Evolutionary conservation across 1,140 invertebrate genomes (phyloP), one percentile per base, ranked within the genome.

Genomic region (Schlechtendalia chinensis): DNA sequence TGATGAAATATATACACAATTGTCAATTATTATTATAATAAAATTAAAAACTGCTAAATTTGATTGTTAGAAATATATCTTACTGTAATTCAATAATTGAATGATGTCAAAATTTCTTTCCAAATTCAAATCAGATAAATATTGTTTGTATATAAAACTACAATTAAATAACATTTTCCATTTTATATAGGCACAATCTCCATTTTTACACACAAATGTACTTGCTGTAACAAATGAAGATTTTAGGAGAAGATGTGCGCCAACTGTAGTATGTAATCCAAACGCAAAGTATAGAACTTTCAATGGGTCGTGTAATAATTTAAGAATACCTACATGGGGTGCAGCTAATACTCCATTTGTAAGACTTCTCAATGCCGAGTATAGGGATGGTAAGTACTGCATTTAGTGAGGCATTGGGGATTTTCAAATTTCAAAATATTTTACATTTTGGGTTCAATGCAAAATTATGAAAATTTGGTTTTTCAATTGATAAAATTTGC

Each of bases 231-330:
- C 39, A 45, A 77, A 61, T 47, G 22, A 61, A 45, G 74, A 77
- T 47, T 77, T 29, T 27, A 47, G 61, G 5, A 77, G 8, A 61
- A 77, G 54, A 17, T 82, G 82, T 63, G 61, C 59, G 8, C 53
- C 80, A 56, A 5, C 24, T 14, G 54, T 81, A 45, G 24, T 54
- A 24, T 81, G 81, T 32, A 29, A 77, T 77, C 16, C 67, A 22
- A 81, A 81, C n/a, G 12, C 61, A n/a, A 93, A 92, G 84, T 94
- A 91, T 85, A 88, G 97, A 75, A 92, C 92, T 50, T 90, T 91
- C 14, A 93, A 91, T 50, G 97, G 96, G 0, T 92, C 93, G 84
- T 98, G 97, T 85, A 98, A 98, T 86, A 98, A 98, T 86, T 91
- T 97, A 0, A 88, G 93, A 61, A 91, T 96, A 85, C 90, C 95